Base-by-base conservation (phyloP, 2,888 invertebrate species). In the Dromius quadrimaculatus region DNA sequence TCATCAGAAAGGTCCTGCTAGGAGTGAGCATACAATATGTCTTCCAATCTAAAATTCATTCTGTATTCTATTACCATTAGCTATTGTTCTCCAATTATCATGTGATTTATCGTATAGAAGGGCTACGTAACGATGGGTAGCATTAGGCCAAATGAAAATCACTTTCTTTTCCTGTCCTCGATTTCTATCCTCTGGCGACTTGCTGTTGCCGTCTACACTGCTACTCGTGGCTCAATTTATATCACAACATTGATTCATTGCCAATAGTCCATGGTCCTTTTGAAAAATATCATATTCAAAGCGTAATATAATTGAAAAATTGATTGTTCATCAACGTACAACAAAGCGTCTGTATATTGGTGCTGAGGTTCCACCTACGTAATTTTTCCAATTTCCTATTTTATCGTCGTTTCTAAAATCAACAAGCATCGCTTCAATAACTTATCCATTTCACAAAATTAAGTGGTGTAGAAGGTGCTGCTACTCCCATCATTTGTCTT, bases 21-120 rank as follows among this genome's bases (percentile, higher is more conserved):
- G 43, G 20, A 43, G 63, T 43, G 20, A 3, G 38, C 61, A 50
- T n/a, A 20, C 9, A 47, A 62, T 38, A 38, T 20, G 47, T 28
- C 8, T 13, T 43, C 4, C 38, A 66, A 57, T 66, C 57, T 57
- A 22, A 68, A 68, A 43, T 43, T 45, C 57, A 28, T 45, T 68
- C 68, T 38, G 54, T 68, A 68, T 59, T 68, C 34, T 68, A 45
- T 59, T 66, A 45, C 59, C 43, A 45, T 59, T 54, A 43, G 59
- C 45, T 68, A 41, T 43, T 68, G 68, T 68, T 68, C 43, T 68
- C 68, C 59, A 59, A 68, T 68, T 68, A 68, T 68, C 59, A 43
- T 23, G 32, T 68, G 68, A 68, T 68, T 68, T 68, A 68, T 68
- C 59, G 38, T 57, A 41, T 45, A 59, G 17, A 41, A 28, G 59